Base-by-base conservation (phyloP, 2,113 vertebrate genomes). In the Melanocharis versteri region DNA sequence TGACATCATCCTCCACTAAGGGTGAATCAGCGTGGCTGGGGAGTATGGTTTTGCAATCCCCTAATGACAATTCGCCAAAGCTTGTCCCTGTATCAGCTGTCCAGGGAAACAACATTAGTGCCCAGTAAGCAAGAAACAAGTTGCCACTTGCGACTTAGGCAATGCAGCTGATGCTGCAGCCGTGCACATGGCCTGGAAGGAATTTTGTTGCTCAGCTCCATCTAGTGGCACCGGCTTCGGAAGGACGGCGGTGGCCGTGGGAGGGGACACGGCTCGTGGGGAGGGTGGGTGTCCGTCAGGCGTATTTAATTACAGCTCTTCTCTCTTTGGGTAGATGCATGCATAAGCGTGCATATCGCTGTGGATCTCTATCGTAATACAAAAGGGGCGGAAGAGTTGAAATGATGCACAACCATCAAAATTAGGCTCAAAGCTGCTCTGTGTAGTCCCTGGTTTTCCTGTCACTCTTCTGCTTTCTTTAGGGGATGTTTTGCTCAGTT, bases 101-200 rank as follows among this genome's bases (percentile, higher is more conserved):
- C 90, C 92, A 70, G 88, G 85, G 94, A 90, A 95, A 83, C 69
- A 92, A 57, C 85, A 11, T 93, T 83, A 84, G 65, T 57, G 94
- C 96, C 93, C 90, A 21, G 88, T 95, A 95, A 96, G 93, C 96
- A 95, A 79, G 96, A 90, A 96, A 65, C 94, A 7, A 75, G 96
- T 82, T 65, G 12, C 57, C 83, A 76, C 96, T 79, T 87, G 92
- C 8, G 60, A 6, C 26, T 91, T 77, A 17, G 70, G 87, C 84
- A 83, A 83, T 4, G 81, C 73, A 11, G 76, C 75, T 50, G 47
- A 54, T 57, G 80, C 81, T 60, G 91, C 91, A 86, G 93, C 69
- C 44, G 27, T 28, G 90, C 80, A 20, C 71, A 7, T 8, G 81
- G 80, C 77, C 60, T 4, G 44, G 23, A 28, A 92, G 47, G 91